Base-by-base conservation (phyloP, 2,113 vertebrate genomes). In the Clinocottus analis region DNA sequence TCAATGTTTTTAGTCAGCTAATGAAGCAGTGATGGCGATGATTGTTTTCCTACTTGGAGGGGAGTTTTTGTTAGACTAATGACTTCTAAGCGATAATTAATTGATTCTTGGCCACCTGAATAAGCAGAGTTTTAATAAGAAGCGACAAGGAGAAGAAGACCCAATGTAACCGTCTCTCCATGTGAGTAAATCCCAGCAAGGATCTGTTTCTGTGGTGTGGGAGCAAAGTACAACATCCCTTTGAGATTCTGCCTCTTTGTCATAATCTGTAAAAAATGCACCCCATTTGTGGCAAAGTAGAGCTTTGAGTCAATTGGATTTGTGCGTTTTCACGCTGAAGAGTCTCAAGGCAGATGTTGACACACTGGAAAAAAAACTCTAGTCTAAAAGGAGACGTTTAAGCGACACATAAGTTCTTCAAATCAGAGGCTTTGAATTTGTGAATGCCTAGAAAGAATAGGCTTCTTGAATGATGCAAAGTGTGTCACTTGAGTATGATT, bases 41-140 rank as follows among this genome's bases (percentile, higher is more conserved):
- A 96, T 87, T 92, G 94, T 95, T 95, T 93, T 91, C 85, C 85
- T 93, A 93, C 92, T 96, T 94, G 93, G 88, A 90, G 93, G 94
- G 92, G 91, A 92, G 94, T 94, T 96, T 94, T 93, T 93, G 95
- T 94, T 95, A 96, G 95, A 93, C 90, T 95, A 95, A 90, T 90
- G 92, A 93, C 95, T 95, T 94, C 91, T 96, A 93, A 94, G 90
- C 83, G 80, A 68, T 93, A 95, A 95, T 95, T 95, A 96, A 95
- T 96, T 94, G 94, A 95, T 96, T 94, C 94, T 93, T 86, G 80
- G 92, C 90, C 93, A 95, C 93, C 94, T 96, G 95, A 97, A 94
- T 96, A 96, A 97, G 94, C 89, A 85, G 82, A 90, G 82, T 89
- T 95, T 96, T 97, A 97, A 97, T 97, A 95, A 95, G 94, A 93